Evolutionary conservation across 2,797 vertebrate genomes (phyloP).

Genomic region (Sciurus carolinensis): DNA sequence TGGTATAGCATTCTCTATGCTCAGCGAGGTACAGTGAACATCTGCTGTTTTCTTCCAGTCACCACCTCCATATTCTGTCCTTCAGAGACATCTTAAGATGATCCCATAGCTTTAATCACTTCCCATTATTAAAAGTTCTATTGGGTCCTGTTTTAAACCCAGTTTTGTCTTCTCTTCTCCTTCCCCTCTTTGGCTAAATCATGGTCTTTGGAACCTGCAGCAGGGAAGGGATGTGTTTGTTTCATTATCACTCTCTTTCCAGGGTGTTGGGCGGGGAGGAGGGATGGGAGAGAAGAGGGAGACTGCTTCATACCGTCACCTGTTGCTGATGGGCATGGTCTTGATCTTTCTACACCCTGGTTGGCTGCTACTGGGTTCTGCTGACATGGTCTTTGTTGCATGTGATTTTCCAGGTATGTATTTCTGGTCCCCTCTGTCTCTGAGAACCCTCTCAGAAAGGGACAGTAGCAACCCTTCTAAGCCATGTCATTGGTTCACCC

Average conservation of each 20-base stretch:
- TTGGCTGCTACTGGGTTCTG: background rate
- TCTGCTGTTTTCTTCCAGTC: background rate
- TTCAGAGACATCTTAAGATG: background rate
- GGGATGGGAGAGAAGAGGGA: background rate
- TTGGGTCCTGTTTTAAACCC: background rate
- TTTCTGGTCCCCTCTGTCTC: background rate
- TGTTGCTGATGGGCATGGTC: background rate
- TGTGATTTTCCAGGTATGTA: background rate
- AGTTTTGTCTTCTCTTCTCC: background rate
- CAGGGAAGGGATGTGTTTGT: background rate
- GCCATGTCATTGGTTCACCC: background rate
- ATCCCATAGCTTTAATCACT: background rate
- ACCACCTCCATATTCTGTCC: background rate
- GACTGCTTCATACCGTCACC: background rate
- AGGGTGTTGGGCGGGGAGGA: too few species aligned
- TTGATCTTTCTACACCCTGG: background rate
- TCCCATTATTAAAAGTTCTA: slow-evolving; percentile 8
- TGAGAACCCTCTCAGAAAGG: background rate
- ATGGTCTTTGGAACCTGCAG: background rate
- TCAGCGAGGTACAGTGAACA: background rate
- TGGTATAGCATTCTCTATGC: background rate
- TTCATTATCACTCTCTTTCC: background rate
- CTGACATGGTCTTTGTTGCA: background rate
- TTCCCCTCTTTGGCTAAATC: background rate
- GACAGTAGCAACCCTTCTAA: background rate